Evolutionary conservation across 2,888 invertebrate species (phyloP).

Genomic region (Pammene fasciana): DNA sequence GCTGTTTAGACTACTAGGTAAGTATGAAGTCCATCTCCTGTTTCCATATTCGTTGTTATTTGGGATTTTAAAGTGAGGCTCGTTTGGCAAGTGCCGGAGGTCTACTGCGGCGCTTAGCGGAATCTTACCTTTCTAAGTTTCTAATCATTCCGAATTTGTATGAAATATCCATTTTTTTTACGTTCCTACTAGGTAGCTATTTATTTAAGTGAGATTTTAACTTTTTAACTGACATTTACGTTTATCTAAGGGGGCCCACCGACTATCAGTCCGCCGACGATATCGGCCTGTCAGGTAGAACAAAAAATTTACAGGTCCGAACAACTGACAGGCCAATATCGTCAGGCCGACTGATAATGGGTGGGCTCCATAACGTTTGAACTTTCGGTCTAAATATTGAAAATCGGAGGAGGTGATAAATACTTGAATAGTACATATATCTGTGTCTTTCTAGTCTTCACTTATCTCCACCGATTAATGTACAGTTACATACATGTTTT

Average conservation of each 20-base stretch:
- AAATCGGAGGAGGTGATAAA: background rate
- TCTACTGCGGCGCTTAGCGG: slow-evolving; percentile 6
- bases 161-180: slow-evolving; percentile 11
- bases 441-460: background rate
- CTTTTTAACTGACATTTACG: too few relatives aligned
- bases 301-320: too few relatives aligned
- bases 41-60: too few relatives aligned
- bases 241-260: too few relatives aligned
- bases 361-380: background rate
- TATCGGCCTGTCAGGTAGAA: too few relatives aligned
- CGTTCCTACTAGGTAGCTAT: background rate
- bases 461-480: slow-evolving; percentile 25
- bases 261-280: too few relatives aligned
- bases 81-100: too few relatives aligned
- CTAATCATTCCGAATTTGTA: slow-evolving; percentile 11
- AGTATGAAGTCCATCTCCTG: too few relatives aligned
- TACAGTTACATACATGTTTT: slow-evolving; percentile 20
- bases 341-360: too few relatives aligned
- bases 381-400: background rate
- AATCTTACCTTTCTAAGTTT: slow-evolving; percentile 32
- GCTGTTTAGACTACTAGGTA: too few relatives aligned
- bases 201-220: background rate
- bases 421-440: background rate
- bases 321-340: too few relatives aligned
- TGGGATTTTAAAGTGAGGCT: too few relatives aligned